Conservation (phyloP, 2,888 invertebrate species). For the Scrobipalpa costella region DNA sequence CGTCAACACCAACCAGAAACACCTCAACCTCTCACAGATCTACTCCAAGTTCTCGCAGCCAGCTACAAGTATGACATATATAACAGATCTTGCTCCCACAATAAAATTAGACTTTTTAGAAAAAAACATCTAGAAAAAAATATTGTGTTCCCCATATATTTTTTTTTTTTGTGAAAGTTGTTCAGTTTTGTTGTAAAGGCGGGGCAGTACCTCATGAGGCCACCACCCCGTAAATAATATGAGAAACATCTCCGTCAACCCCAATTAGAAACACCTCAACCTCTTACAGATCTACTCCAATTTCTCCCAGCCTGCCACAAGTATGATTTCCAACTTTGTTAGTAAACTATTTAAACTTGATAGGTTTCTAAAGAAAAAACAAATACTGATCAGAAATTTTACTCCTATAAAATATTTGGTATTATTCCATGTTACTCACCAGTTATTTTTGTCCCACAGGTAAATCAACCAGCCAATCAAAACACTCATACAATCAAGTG, state of each 20-base stretch:
- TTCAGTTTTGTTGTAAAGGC: too few relatives aligned
- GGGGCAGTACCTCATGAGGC: constrained; percentile 58
- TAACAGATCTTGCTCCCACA: too few relatives aligned
- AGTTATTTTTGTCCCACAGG: constrained; percentile 48
- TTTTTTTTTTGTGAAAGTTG: too few relatives aligned
- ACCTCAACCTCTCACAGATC: constrained; percentile 74
- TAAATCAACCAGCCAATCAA: constrained; percentile 74
- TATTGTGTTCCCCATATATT: too few relatives aligned
- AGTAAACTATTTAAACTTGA: too few relatives aligned
- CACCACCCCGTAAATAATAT: constrained; percentile 64
- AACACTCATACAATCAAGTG: constrained; percentile 78
- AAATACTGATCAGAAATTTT: neutral
- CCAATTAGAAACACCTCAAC: constrained; percentile 75
- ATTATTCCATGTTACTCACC: neutral
- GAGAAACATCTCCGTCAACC: constrained; percentile 68
- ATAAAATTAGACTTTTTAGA: too few relatives aligned
- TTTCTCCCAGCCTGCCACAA: constrained; percentile 71
- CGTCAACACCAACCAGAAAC: constrained; percentile 70
- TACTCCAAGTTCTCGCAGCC: constrained; percentile 77
- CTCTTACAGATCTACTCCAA: constrained; percentile 75
- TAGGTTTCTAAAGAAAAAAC: too few relatives aligned
- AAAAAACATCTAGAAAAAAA: too few relatives aligned
- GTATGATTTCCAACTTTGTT: too few relatives aligned
- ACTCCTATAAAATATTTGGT: neutral
- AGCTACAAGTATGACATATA: constrained; percentile 59